Percentiles rank a stretch among this genome's conserved stretches.
phyloP scores from a whole-genome alignment of 2,888 invertebrate genomes.

The Zaprionus bogoriensis region DNA sequence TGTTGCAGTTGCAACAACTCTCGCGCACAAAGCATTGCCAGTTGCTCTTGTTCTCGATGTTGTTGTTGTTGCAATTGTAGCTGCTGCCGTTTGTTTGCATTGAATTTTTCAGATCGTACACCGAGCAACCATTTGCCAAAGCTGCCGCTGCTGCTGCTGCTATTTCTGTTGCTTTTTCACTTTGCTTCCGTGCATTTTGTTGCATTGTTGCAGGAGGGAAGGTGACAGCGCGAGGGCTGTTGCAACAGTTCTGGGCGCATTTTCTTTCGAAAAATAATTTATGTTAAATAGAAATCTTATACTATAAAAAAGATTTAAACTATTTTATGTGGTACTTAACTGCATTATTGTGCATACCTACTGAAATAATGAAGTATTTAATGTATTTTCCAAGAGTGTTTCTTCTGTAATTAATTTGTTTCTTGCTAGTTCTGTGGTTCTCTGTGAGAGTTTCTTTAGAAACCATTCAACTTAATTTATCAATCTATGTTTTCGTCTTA shows the following conservation, averaged over 20 bases:
- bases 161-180: constrained; percentile 26
- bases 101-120: constrained; percentile 66
- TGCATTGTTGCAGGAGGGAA: constrained; percentile 49
- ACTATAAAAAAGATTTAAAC: no score
- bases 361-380: no score
- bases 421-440: no score
- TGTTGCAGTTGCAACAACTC: constrained; percentile 16
- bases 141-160: constrained; percentile 41
- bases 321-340: no score
- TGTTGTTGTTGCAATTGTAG: constrained; percentile 29
- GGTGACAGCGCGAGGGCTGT: constrained; percentile 38
- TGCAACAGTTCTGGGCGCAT: neutral
- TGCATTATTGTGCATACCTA: no score
- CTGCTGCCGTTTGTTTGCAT: constrained; percentile 54
- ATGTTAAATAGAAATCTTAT: no score
- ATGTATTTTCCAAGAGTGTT: no score
- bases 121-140: constrained; percentile 64
- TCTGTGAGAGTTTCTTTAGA: no score
- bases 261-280: no score
- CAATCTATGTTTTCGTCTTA: no score
- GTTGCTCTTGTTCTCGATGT: constrained; percentile 22
- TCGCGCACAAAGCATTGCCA: constrained; percentile 34
- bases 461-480: no score
- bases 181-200: constrained; percentile 65
- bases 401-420: no score